Percentiles rank a stretch among this genome's conserved stretches.
These are phyloP conservation scores for Melanotaenia parkinsoni DNA, from an alignment of 2,797 vertebrate genomes.

Conservation along the genomic window DNA sequence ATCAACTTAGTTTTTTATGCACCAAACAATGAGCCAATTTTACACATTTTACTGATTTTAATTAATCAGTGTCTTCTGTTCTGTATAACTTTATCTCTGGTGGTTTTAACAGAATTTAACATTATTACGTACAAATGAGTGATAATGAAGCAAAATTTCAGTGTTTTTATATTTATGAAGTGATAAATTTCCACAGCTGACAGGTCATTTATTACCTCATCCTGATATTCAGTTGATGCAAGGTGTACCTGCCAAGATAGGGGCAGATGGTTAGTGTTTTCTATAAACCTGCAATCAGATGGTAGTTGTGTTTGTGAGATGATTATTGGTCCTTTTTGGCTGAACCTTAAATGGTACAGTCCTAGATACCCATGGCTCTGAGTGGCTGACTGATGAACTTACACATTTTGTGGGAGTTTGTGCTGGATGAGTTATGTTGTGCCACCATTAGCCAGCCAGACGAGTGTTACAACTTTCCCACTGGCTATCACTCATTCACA, in stretches of 20 bases:
- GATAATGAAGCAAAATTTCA: not conserved
- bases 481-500: not conserved
- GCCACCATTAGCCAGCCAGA: not conserved
- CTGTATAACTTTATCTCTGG: not conserved
- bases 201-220: constrained; percentile 1
- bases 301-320: constrained; percentile 10
- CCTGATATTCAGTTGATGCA: constrained; percentile 17
- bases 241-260: not conserved
- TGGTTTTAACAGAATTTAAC: not conserved
- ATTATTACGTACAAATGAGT: not conserved
- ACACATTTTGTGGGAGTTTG: not conserved
- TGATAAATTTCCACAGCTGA: not conserved
- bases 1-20: no score
- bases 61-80: not conserved
- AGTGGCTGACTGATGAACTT: not conserved
- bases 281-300: constrained; percentile 24
- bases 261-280: constrained; percentile 30
- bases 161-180: not conserved
- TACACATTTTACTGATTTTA: not conserved
- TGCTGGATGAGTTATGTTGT: not conserved
- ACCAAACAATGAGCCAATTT: no score
- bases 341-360: not conserved
- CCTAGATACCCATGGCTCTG: not conserved
- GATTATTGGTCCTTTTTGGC: not conserved
- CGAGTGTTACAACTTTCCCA: not conserved